phyloP scores from a whole-genome alignment of 2,113 vertebrate species.

The Aegithalos caudatus region DNA sequence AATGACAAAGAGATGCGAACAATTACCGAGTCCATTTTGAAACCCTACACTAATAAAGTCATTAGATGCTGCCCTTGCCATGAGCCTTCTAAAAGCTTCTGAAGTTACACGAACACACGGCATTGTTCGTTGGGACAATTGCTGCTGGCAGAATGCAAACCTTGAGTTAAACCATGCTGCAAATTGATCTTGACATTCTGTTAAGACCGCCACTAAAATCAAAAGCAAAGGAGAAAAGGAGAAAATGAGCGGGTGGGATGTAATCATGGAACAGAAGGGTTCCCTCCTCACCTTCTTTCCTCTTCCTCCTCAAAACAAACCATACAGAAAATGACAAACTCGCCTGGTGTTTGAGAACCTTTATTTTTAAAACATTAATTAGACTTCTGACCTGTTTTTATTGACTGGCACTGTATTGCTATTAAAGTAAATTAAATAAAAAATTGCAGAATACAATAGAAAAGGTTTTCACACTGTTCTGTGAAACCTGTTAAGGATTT shows the following conservation, averaged over 20 bases:
- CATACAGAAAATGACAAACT: constrained; percentile 78
- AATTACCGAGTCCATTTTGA: constrained; percentile 87
- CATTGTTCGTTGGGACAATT: constrained; percentile 81
- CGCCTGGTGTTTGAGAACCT: constrained; percentile 81
- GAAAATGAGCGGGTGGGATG: constrained; percentile 83
- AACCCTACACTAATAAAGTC: constrained; percentile 91
- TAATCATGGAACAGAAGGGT: constrained; percentile 82
- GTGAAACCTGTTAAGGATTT: constrained; percentile 58
- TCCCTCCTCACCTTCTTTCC: constrained; percentile 79
- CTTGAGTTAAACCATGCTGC: constrained; percentile 87
- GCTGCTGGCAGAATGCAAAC: constrained; percentile 82
- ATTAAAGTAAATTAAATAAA: constrained; percentile 64
- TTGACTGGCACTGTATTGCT: constrained; percentile 67
- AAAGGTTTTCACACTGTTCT: constrained; percentile 29
- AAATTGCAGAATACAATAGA: constrained; percentile 46
- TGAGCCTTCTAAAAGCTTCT: constrained; percentile 82
- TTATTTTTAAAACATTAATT: constrained; percentile 91
- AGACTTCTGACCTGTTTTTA: constrained; percentile 82
- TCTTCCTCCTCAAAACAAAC: constrained; percentile 76
- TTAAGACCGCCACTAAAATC: constrained; percentile 83
- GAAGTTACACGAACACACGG: constrained; percentile 87
- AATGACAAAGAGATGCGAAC: constrained; percentile 90
- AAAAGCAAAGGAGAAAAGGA: constrained; percentile 85
- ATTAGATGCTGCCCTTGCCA: constrained; percentile 85
- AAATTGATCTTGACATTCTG: constrained; percentile 89